A percentile compares a stretch with the other conserved stretches of the same genome.
These are phyloP conservation scores for Acrossocheilus fasciatus DNA, from an alignment of 2,797 vertebrate genomes.

Conservation along the genomic window DNA sequence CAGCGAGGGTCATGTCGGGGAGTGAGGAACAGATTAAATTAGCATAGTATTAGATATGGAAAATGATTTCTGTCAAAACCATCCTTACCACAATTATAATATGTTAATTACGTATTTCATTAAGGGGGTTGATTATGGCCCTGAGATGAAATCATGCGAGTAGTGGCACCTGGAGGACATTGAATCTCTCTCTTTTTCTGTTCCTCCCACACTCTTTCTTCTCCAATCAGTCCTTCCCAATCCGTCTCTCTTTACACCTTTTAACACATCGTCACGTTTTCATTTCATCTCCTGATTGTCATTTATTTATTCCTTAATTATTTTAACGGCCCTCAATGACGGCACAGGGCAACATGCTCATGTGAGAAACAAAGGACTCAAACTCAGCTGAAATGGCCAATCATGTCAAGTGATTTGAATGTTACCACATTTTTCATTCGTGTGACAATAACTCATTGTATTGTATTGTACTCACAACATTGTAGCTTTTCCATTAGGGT, in stretches of 20 bases:
- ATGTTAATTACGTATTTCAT: conserved; percentile 99
- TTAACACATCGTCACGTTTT: conserved; percentile 62
- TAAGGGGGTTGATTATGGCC: conserved; percentile 96
- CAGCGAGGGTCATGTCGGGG: conserved; percentile 95
- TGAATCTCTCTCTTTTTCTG: conserved; percentile 61
- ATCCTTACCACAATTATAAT: conserved; percentile 98
- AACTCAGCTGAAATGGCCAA: conserved; percentile 26
- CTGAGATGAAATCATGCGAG: conserved; percentile 91
- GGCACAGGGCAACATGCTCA: conserved; percentile 66
- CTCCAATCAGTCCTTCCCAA: conserved; percentile 48
- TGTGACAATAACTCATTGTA: background rate
- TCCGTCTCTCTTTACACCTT: conserved; percentile 52
- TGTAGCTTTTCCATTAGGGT: background rate
- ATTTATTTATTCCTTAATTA: conserved; percentile 72
- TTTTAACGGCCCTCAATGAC: conserved; percentile 69
- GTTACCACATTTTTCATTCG: background rate
- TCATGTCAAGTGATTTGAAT: background rate
- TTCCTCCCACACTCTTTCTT: conserved; percentile 25
- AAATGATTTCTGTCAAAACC: conserved; percentile 99
- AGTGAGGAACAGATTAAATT: conserved; percentile 97
- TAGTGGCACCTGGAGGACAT: conserved; percentile 90
- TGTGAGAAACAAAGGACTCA: conserved; percentile 69
- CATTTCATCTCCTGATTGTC: conserved; percentile 63
- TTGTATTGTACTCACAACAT: no score
- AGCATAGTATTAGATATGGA: conserved; percentile 99